Base-by-base conservation (phyloP, 2,888 invertebrate genomes). In the Hesperia comma region DNA sequence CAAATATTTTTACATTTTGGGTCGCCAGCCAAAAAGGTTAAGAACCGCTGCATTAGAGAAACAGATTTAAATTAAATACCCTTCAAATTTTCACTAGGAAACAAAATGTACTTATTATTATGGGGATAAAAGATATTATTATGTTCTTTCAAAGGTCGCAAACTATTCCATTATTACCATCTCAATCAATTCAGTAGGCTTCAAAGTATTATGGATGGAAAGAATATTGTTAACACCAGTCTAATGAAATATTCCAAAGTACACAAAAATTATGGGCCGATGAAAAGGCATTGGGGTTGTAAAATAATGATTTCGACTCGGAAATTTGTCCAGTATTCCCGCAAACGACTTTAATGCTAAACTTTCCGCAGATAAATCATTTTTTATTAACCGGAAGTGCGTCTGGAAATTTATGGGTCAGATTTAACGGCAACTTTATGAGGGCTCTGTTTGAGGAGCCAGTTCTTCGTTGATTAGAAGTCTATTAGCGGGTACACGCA, bases 281-380 rank as follows among this genome's bases (percentile, higher is more conserved):
- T 63, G 41, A 56, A 57, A 61, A 61, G 33, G 40, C 51, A 40
- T 21, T 57, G 49, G 10, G 58, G 8, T 32, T 32, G 53, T 58
- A 41, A 64, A 58, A 41, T 58, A 41, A 64, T 53, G 40, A 58
- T 58, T 58, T 40, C 51, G 8, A 51, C 15, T 51, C 56, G 56
- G 53, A 40, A 64, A 57, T 64, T 64, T 46, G 51, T 58, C 41
- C 58, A 53, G 32, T 58, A n/a, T 58, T 54, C 40, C 66, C 61
- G 55, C 67, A 57, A 68, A 69, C 66, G 62, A 66, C 61, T 71
- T 66, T 64, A 72, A 69, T 67, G 71, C 49, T 51, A 70, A 70
- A 68, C 69, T 72, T 67, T 56, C 55, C 46, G 43, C 26, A 33
- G 58, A 74, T 72, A 70, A 74, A 72, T 74, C 73, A 74, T 70